Conservation (phyloP, 2,888 invertebrate species). For the Drosophila subsilvestris region DNA sequence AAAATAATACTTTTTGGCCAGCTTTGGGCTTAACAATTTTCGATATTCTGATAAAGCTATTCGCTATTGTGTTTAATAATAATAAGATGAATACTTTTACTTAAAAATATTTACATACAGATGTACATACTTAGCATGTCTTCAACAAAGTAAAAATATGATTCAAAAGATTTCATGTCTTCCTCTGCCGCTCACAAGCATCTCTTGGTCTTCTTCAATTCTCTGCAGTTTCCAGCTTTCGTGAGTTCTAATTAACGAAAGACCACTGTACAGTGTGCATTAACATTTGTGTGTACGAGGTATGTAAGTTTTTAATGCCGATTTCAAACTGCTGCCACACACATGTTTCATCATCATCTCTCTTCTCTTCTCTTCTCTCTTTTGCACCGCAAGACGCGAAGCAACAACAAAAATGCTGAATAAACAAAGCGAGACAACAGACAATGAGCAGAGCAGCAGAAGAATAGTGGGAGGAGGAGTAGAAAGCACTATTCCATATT, state of each 20-base stretch:
- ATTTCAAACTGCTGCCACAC: slow-evolving; percentile 74
- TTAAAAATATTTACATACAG: too few species aligned
- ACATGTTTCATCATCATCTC: slow-evolving; percentile 60
- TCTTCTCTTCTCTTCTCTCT: slow-evolving; percentile 4
- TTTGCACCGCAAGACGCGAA: slow-evolving; percentile 55
- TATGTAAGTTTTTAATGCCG: slow-evolving; percentile 52
- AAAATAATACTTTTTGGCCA: too few species aligned
- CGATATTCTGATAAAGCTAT: too few species aligned
- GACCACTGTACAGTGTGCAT: slow-evolving; percentile 6
- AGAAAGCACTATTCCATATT: slow-evolving; percentile 53
- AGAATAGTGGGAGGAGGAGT: slow-evolving; percentile 47
- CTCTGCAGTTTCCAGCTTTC: too few species aligned
- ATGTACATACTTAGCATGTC: too few species aligned
- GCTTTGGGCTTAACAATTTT: too few species aligned
- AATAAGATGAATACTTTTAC: too few species aligned
- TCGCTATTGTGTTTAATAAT: too few species aligned
- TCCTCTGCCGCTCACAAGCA: too few species aligned
- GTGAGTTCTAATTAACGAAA: background rate
- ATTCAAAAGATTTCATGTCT: too few species aligned
- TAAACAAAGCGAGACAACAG: slow-evolving; percentile 39
- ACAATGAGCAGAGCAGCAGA: slow-evolving; percentile 28
- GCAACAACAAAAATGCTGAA: slow-evolving; percentile 54
- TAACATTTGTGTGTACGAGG: slow-evolving; percentile 15
- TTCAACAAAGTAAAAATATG: too few species aligned
- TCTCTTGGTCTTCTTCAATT: too few species aligned